These are phyloP conservation scores for Caracal caracal DNA, from an alignment of 2,113 vertebrate species.

Conservation along the genomic window DNA sequence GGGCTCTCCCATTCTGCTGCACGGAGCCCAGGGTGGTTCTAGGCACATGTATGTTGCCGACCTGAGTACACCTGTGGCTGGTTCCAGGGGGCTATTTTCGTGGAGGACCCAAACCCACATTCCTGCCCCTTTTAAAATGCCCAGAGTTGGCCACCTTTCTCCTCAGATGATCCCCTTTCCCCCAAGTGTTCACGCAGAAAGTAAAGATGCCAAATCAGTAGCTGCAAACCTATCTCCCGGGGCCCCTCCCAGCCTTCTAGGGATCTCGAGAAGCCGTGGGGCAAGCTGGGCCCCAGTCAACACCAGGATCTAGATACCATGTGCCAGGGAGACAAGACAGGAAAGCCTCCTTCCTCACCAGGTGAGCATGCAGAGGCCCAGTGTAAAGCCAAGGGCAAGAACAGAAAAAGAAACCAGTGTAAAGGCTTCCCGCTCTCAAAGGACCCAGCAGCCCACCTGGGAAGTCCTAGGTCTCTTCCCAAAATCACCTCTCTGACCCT, in stretches of 20 bases:
- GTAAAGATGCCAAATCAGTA: neutral
- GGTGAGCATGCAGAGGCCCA: neutral
- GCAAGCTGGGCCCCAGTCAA: neutral
- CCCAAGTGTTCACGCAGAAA: neutral
- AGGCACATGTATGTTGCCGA: neutral
- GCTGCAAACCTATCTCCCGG: neutral
- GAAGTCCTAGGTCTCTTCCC: slow-evolving; percentile 17
- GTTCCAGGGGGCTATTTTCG: neutral
- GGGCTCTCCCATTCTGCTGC: neutral
- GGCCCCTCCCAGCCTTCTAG: neutral
- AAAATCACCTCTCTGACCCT: neutral
- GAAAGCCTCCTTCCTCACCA: neutral
- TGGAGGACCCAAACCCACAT: neutral
- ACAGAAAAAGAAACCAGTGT: neutral
- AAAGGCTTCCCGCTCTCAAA: neutral
- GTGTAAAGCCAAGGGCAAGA: slow-evolving; percentile 9
- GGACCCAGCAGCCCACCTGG: neutral
- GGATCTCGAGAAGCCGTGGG: neutral
- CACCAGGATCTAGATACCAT: neutral
- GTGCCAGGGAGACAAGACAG: neutral
- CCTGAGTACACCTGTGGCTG: neutral
- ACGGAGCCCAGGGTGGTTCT: neutral
- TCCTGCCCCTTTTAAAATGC: neutral
- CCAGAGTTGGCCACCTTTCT: neutral
- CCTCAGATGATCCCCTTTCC: neutral